Conservation (phyloP, 2,888 invertebrate genomes). For the Yponomeuta plumbellus region DNA sequence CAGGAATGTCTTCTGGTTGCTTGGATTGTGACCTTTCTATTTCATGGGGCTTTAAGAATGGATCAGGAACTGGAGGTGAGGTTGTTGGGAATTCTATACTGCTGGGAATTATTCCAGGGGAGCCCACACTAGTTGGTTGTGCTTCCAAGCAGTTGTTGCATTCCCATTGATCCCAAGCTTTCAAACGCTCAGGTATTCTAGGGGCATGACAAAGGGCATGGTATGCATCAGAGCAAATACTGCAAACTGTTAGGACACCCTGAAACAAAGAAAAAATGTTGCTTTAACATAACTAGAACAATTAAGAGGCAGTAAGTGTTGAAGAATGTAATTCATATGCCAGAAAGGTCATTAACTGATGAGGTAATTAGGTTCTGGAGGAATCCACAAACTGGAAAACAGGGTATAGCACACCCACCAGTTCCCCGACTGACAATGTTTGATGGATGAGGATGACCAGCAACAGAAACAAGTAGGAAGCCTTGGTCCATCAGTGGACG, state of each 20-base stretch:
- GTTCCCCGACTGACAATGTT: too few relatives aligned
- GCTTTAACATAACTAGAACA: too few relatives aligned
- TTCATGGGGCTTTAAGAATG: constrained; percentile 67
- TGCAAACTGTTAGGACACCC: constrained; percentile 86
- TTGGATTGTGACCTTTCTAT: constrained; percentile 61
- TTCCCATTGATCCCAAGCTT: constrained; percentile 81
- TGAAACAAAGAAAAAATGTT: constrained; percentile 44
- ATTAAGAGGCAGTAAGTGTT: too few relatives aligned
- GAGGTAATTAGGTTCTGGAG: too few relatives aligned
- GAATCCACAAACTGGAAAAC: too few relatives aligned
- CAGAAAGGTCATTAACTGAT: too few relatives aligned
- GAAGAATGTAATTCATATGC: too few relatives aligned
- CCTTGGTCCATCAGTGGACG: too few relatives aligned
- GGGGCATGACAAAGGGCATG: constrained; percentile 89
- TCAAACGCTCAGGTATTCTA: constrained; percentile 73
- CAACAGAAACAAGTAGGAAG: too few relatives aligned
- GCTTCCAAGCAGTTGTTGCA: constrained; percentile 80
- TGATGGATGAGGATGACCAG: too few relatives aligned
- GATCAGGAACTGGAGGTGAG: constrained; percentile 43
- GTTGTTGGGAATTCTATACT: constrained; percentile 46
- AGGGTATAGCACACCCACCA: too few relatives aligned
- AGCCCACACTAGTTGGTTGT: constrained; percentile 50
- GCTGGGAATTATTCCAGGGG: constrained; percentile 52
- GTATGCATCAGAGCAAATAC: constrained; percentile 89
- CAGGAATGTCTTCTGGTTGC: constrained; percentile 54